Evolutionary conservation across 1,140 invertebrate species (phyloP).

Genomic region (Myzus persicae): DNA sequence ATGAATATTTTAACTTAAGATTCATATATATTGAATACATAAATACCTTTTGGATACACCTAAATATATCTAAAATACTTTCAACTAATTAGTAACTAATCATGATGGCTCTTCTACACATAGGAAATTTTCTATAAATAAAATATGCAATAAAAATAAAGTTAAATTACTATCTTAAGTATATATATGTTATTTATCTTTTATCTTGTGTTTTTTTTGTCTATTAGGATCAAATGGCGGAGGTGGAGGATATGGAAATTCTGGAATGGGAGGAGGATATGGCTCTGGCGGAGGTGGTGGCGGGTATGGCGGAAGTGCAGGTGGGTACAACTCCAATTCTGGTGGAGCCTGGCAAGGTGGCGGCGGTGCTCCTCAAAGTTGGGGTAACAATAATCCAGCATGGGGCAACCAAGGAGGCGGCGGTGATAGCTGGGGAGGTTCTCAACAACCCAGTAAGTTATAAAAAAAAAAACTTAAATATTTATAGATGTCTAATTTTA

Average conservation of each 20-base stretch:
- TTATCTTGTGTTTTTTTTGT: background rate
- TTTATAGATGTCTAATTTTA: background rate
- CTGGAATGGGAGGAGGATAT: slow-evolving; percentile 62
- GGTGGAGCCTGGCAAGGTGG: slow-evolving; percentile 47
- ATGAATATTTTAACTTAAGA: too few relatives aligned
- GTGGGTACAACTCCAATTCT: slow-evolving; percentile 47
- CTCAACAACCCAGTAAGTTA: slow-evolving; percentile 35
- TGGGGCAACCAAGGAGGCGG: slow-evolving; percentile 53
- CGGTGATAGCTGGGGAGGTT: slow-evolving; percentile 46
- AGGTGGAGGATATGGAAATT: slow-evolving; percentile 58
- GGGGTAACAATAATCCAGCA: slow-evolving; percentile 41
- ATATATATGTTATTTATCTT: background rate
- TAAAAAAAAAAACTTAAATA: too few relatives aligned
- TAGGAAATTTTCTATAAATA: too few relatives aligned
- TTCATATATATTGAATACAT: too few relatives aligned
- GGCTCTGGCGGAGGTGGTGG: slow-evolving; percentile 59
- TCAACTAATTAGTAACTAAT: too few relatives aligned
- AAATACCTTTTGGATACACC: too few relatives aligned
- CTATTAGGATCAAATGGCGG: slow-evolving; percentile 46
- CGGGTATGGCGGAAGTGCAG: slow-evolving; percentile 55
- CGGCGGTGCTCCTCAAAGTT: slow-evolving; percentile 53
- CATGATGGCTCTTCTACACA: too few relatives aligned
- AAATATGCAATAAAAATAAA: too few relatives aligned
- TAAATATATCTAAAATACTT: too few relatives aligned
- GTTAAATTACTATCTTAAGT: background rate